Evolutionary conservation across 1,140 invertebrate genomes (phyloP), one percentile per base, ranked within the genome.

Genomic region (Drosophila mojavensis): DNA sequence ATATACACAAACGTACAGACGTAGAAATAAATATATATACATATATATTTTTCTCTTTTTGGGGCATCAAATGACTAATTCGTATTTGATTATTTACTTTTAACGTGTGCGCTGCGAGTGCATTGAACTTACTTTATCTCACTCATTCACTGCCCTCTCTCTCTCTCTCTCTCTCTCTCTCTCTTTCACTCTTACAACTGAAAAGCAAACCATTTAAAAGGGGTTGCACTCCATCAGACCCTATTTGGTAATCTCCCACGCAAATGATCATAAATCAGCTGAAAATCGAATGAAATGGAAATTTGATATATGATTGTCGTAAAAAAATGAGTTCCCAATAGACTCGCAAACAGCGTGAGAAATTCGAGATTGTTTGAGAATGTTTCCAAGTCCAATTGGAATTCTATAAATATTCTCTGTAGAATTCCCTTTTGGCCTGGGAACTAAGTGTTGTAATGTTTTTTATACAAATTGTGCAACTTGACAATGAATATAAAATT

Each of bases 401-500:
- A 33, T 60, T 48, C 7, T 5, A 24, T 28, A 47, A 61, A 48
- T 36, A 48, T 36, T 30, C 11, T 33, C 10, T 45, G 15, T 45
- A 1, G 3, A 11, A 26, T 45, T 48, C 11, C 28, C 28, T 11
- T 59, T 47, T 30, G 43, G 10, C 1, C 13, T 47, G 58, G 43
- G 43, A 45, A 59, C 41, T 6, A 55, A 61, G 43, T 66, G 55
- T 54, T 60, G 41, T 53, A 64, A 59, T 55, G 20, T 33, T 41
- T 39, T 11, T 13, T 48, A 56, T 36, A 36, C 17, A 51, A 56
- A 74, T 62, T 74, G 65, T 62, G 51, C 71, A 74, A 74, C 65
- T 74, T 74, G 65, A 74, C 58, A 74, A 58, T 74, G 71, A 59
- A 39, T 69, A 62, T 13, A 56, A 62, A 74, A 74, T 69, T 74